These are phyloP conservation scores for Balanococcus diminutus DNA, from an alignment of 2,888 invertebrate genomes.

Conservation along the genomic window DNA sequence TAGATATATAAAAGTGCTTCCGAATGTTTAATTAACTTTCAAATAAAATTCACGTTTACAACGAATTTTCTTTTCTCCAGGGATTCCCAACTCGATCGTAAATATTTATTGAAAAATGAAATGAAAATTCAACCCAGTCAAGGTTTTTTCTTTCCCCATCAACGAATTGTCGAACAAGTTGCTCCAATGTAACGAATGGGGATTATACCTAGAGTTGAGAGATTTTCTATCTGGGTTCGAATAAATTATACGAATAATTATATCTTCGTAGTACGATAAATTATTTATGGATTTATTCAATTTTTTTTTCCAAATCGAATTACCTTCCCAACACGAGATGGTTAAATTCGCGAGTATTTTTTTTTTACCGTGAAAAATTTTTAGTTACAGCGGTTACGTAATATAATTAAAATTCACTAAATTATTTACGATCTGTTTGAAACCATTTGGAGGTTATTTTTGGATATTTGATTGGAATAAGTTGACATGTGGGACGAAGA, in stretches of 20 bases:
- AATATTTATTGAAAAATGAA: neutral
- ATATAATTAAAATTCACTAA: neutral
- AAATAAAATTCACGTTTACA: neutral
- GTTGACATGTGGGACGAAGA: neutral
- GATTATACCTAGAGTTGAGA: neutral
- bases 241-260: neutral
- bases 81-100: neutral
- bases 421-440: neutral
- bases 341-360: neutral
- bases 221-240: neutral
- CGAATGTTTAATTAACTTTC: neutral
- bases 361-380: neutral
- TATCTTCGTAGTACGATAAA: neutral
- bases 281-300: constrained; percentile 15
- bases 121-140: neutral
- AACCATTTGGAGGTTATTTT: neutral
- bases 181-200: neutral
- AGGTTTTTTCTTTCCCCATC: neutral
- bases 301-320: neutral
- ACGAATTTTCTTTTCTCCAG: too few relatives aligned
- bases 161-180: too few relatives aligned
- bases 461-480: neutral
- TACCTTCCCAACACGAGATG: neutral
- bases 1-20: neutral
- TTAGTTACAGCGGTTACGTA: neutral